Percentiles rank a stretch among this genome's conserved stretches.
phyloP scores from a whole-genome alignment of 2,888 invertebrate species.

The Leptothorax acervorum region DNA sequence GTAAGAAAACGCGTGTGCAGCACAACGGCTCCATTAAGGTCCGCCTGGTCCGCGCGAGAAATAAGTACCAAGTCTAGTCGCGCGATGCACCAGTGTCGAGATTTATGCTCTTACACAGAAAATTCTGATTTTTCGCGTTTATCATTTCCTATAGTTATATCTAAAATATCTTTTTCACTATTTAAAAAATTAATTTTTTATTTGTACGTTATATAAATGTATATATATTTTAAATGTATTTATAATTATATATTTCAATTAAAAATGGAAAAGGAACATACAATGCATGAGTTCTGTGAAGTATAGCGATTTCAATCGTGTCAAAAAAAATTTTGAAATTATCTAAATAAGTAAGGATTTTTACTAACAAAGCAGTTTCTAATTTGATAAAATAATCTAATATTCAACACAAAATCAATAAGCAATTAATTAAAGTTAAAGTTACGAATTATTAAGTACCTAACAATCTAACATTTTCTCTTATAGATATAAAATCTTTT shows the following conservation, averaged over 20 bases:
- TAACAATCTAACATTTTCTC: neutral
- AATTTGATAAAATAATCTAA: no score
- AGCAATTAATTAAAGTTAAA: neutral
- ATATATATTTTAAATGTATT: neutral
- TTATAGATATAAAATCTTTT: neutral
- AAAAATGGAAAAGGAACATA: neutral
- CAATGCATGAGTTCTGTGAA: neutral
- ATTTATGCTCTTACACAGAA: constrained; percentile 12
- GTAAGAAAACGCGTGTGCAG: constrained; percentile 38
- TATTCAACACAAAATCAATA: neutral
- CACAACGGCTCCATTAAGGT: constrained; percentile 40
- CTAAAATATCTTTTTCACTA: neutral
- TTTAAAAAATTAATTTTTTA: neutral
- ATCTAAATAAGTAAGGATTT: neutral
- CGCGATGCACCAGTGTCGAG: constrained; percentile 4
- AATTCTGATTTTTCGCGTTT: neutral
- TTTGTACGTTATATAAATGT: neutral
- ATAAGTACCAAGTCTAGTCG: constrained; percentile 30
- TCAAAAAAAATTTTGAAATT: neutral
- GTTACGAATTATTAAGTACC: neutral
- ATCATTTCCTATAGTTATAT: neutral
- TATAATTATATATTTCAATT: neutral
- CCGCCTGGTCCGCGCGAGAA: constrained; percentile 21
- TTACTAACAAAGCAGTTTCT: no score
- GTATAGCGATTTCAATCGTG: neutral